A percentile compares a stretch with the other conserved stretches of the same genome.
These are phyloP conservation scores for Onchidella celtica DNA, from an alignment of 2,888 invertebrate species.

Conservation along the genomic window DNA sequence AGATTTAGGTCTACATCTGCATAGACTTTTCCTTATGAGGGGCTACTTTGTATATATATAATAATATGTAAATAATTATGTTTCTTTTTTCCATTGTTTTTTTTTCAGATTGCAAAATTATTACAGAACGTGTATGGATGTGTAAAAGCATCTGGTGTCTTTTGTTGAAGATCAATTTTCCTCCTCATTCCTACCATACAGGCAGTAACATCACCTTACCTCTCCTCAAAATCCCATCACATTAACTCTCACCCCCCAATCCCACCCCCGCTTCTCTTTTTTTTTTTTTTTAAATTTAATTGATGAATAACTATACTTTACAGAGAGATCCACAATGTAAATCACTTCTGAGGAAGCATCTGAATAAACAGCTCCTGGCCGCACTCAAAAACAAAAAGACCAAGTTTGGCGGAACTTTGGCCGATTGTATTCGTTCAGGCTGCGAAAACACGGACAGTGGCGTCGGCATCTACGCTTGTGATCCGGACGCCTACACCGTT, in stretches of 20 bases:
- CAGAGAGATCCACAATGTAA: background rate
- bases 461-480: background rate
- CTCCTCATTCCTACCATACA: no score
- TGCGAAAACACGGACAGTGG: background rate
- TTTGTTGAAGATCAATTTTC: no score
- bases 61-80: no score
- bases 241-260: background rate
- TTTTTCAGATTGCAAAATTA: no score
- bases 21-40: no score
- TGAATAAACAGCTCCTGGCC: background rate
- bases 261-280: background rate
- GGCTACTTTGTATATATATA: no score
- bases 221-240: no score
- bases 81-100: no score
- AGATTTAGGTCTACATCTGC: no score
- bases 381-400: background rate
- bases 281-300: background rate
- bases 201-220: no score
- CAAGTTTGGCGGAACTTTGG: background rate
- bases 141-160: no score
- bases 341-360: background rate
- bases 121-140: no score
- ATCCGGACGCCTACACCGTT: background rate
- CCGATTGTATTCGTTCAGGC: background rate
- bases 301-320: background rate